phyloP scores from a whole-genome alignment of 2,888 invertebrate species.

The Chrysodeixis includens region DNA sequence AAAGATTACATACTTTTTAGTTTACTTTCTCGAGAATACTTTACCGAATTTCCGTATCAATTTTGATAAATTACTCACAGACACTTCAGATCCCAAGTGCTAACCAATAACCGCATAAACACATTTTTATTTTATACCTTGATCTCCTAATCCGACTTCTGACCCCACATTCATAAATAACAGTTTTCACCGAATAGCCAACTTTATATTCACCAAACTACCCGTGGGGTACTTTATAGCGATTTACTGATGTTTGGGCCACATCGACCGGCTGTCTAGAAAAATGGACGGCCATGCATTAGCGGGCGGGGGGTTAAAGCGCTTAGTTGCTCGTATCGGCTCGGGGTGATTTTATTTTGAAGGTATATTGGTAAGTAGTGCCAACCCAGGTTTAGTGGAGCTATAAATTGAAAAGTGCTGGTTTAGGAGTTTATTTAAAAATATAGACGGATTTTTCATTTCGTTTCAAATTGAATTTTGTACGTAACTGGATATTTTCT shows the following conservation, averaged over 20 bases:
- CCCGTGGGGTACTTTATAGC: conserved; percentile 73
- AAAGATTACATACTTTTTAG: no score
- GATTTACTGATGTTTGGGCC: conserved; percentile 79
- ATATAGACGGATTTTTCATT: conserved; percentile 3
- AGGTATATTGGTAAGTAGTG: conserved; percentile 46
- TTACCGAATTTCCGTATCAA: no score
- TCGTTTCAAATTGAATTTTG: neutral
- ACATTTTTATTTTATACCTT: conserved; percentile 48
- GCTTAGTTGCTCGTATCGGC: conserved; percentile 69
- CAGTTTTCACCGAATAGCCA: conserved; percentile 57
- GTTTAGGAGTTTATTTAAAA: conserved; percentile 11
- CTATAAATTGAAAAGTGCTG: conserved; percentile 42
- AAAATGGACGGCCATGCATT: conserved; percentile 81
- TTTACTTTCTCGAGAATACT: no score
- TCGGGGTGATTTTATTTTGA: conserved; percentile 68
- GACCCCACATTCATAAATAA: conserved; percentile 56
- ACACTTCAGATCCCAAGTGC: neutral
- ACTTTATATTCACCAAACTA: conserved; percentile 64
- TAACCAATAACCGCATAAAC: conserved; percentile 47
- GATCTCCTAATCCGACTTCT: conserved; percentile 38
- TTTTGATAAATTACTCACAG: no score
- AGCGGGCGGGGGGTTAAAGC: conserved; percentile 74
- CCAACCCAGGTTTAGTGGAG: conserved; percentile 34
- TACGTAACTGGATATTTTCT: neutral
- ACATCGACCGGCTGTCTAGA: conserved; percentile 75